These are phyloP conservation scores for Myotis findleyi DNA, from an alignment of 2,797 vertebrate species.

Conservation along the genomic window DNA sequence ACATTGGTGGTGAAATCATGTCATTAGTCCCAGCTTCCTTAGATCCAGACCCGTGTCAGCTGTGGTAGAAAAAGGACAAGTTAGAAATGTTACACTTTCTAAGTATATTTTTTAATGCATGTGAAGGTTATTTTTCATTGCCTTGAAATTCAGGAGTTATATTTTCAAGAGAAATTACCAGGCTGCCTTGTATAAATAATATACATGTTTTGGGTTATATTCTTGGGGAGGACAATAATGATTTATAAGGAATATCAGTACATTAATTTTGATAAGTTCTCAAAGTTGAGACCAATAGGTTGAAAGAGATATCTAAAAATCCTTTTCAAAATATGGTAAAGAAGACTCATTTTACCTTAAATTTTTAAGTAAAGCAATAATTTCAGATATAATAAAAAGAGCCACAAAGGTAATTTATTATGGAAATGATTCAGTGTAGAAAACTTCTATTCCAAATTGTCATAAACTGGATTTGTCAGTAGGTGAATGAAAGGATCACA, in stretches of 20 bases:
- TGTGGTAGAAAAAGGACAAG: background rate
- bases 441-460: slow-evolving; percentile 41
- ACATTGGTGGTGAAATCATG: background rate
- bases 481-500: slow-evolving; percentile 6
- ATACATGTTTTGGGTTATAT: background rate
- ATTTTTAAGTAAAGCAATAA: slow-evolving; percentile 60
- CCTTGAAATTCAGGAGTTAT: background rate
- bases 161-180: slow-evolving; percentile 48
- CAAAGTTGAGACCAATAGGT: background rate
- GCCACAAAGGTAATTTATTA: slow-evolving; percentile 57
- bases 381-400: slow-evolving; percentile 76
- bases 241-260: background rate
- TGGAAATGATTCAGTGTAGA: slow-evolving; percentile 75
- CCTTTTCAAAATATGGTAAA: background rate
- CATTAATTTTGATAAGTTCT: background rate
- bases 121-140: background rate
- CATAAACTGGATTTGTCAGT: slow-evolving; percentile 52
- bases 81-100: background rate
- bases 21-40: background rate
- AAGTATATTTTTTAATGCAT: background rate
- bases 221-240: background rate
- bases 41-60: background rate
- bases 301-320: slow-evolving; percentile 32
- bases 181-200: background rate
- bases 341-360: background rate